Percentiles rank a stretch among this genome's conserved stretches.
phyloP scores from a whole-genome alignment of 2,113 vertebrate genomes.

The Nanorana parkeri region DNA sequence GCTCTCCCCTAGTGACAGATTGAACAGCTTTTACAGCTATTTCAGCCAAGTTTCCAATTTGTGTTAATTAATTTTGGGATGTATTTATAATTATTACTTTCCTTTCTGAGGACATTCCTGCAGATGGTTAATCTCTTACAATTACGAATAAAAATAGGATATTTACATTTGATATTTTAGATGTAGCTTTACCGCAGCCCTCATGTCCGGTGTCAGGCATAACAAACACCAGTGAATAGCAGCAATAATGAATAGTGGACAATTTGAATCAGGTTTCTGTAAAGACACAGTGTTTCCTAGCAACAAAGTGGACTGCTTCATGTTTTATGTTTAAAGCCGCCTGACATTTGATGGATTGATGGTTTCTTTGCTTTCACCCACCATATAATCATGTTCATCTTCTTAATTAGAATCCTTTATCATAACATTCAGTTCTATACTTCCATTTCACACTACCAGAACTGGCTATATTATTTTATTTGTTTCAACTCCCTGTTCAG shows the following conservation, averaged over 20 bases:
- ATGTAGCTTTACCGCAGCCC: no score
- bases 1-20: constrained; percentile 39
- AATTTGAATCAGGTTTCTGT: not conserved
- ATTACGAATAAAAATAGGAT: not conserved
- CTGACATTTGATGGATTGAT: constrained; percentile 25
- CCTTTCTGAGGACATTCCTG: not conserved
- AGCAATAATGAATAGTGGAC: constrained; percentile 4
- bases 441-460: no score
- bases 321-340: constrained; percentile 5
- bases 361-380: constrained; percentile 6
- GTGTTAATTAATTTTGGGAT: constrained; percentile 41
- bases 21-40: constrained; percentile 34
- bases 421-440: not conserved
- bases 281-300: constrained; percentile 21
- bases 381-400: constrained; percentile 27
- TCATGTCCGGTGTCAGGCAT: not conserved
- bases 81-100: constrained; percentile 31
- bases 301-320: constrained; percentile 27
- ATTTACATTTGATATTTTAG: no score
- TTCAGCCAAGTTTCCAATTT: constrained; percentile 50
- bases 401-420: constrained; percentile 23
- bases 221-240: constrained; percentile 5
- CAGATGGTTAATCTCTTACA: not conserved
- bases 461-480: no score
- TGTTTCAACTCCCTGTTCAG: no score